Conservation (phyloP, 1,140 invertebrate species). For the Camponotus vicinus region DNA sequence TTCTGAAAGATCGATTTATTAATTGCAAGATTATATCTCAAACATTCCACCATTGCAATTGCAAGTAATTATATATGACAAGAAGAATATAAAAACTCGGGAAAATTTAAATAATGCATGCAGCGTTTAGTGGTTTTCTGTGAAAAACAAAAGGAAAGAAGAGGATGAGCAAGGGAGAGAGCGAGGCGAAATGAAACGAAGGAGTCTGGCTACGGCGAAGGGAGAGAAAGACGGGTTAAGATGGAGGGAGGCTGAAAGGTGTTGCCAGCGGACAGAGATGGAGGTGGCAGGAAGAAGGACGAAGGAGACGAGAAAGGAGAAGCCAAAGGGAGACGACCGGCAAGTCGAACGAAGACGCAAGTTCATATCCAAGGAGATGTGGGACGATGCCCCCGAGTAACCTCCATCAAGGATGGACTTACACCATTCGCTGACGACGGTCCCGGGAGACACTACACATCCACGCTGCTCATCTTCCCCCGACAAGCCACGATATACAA, state of each 20-base stretch:
- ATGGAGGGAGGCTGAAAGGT: constrained; percentile 53
- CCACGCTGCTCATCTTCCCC: constrained; percentile 48
- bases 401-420: constrained; percentile 86
- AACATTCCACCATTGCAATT: not conserved
- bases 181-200: constrained; percentile 44
- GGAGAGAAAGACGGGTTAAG: constrained; percentile 13
- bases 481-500: constrained; percentile 57
- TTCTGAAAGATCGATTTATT: constrained; percentile 11
- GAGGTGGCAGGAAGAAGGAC: constrained; percentile 72
- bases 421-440: constrained; percentile 76
- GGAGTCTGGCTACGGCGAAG: constrained; percentile 42
- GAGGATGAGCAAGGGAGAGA: constrained; percentile 47
- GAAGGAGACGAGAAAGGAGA: constrained; percentile 76
- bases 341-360: constrained; percentile 83
- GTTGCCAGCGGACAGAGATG: constrained; percentile 26
- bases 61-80: not conserved
- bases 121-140: not conserved
- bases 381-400: constrained; percentile 85
- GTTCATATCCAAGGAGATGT: constrained; percentile 84
- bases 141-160: constrained; percentile 13
- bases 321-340: constrained; percentile 69
- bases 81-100: not conserved
- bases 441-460: constrained; percentile 67
- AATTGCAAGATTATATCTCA: not conserved
- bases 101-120: constrained; percentile 9